Evolutionary conservation across 2,113 vertebrate species (phyloP).

Genomic region (Myocastor coypus): DNA sequence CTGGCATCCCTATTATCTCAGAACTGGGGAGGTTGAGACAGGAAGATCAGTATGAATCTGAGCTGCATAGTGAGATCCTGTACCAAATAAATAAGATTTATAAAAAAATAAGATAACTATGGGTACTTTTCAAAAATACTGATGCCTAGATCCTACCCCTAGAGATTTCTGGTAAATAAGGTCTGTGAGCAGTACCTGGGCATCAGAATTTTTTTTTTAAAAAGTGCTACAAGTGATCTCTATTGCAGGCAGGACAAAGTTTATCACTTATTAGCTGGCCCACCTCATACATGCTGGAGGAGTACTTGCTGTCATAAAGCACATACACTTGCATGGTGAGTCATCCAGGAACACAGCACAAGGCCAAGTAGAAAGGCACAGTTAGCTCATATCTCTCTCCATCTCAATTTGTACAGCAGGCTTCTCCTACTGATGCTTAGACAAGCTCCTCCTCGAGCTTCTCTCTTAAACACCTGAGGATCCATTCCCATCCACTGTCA

Average conservation of each 20-base stretch:
- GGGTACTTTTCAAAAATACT: slow-evolving; percentile 1
- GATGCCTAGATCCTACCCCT: neutral
- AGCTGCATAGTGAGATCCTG: too few relatives aligned
- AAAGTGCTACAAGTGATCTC: neutral
- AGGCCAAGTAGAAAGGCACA: neutral
- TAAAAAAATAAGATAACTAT: neutral
- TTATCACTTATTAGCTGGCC: neutral
- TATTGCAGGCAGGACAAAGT: neutral
- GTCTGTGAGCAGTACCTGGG: neutral
- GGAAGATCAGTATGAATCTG: too few relatives aligned
- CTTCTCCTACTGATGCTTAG: neutral
- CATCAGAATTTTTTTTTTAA: neutral
- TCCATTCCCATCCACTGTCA: neutral
- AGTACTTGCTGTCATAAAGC: neutral
- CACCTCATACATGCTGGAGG: neutral
- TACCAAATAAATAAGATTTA: too few relatives aligned
- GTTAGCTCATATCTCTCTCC: neutral
- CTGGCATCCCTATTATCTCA: too few relatives aligned
- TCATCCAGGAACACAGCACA: neutral
- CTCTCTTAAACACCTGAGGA: neutral
- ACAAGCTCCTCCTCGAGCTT: neutral
- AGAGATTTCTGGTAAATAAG: neutral
- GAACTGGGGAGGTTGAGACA: too few relatives aligned
- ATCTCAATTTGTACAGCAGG: neutral
- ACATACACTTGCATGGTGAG: neutral